phyloP scores from a whole-genome alignment of 2,888 invertebrate genomes.

The Mechanitis mazaeus region DNA sequence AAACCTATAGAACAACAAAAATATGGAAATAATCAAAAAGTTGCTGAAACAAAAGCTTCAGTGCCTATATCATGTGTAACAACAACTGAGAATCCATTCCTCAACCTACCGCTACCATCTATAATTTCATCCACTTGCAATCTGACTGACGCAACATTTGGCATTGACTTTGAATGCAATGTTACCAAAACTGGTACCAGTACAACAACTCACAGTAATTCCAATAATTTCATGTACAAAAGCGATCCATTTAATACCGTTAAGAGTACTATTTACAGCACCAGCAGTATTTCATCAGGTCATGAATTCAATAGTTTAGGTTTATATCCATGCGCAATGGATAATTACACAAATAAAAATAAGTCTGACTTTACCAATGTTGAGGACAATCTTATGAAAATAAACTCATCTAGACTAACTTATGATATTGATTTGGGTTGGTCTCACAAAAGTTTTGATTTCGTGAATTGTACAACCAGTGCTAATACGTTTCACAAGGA shows the following conservation, averaged over 20 bases:
- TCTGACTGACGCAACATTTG: constrained; percentile 52
- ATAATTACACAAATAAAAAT: constrained; percentile 63
- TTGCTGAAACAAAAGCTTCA: constrained; percentile 34
- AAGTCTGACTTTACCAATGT: constrained; percentile 62
- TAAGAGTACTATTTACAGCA: constrained; percentile 66
- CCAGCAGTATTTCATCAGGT: constrained; percentile 63
- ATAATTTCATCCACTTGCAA: constrained; percentile 54
- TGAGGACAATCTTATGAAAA: constrained; percentile 70
- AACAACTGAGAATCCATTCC: constrained; percentile 60
- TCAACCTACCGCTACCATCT: constrained; percentile 60
- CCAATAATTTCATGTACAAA: constrained; percentile 65
- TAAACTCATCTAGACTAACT: constrained; percentile 64
- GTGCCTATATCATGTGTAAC: constrained; percentile 32
- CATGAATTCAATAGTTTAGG: constrained; percentile 68
- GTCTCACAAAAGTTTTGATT: constrained; percentile 71
- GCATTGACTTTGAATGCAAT: constrained; percentile 65
- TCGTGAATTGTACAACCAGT: constrained; percentile 60
- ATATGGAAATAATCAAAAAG: constrained; percentile 44
- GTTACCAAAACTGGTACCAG: constrained; percentile 51
- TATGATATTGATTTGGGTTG: constrained; percentile 71
- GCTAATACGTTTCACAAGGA: constrained; percentile 61
- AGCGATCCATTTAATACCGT: constrained; percentile 60
- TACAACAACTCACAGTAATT: constrained; percentile 45
- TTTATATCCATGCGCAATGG: constrained; percentile 70
- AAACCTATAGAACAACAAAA: constrained; percentile 49